Evolutionary conservation across 2,797 vertebrate species (phyloP), one percentile per base, ranked within the genome.

Genomic region (Psittacula derbiana): DNA sequence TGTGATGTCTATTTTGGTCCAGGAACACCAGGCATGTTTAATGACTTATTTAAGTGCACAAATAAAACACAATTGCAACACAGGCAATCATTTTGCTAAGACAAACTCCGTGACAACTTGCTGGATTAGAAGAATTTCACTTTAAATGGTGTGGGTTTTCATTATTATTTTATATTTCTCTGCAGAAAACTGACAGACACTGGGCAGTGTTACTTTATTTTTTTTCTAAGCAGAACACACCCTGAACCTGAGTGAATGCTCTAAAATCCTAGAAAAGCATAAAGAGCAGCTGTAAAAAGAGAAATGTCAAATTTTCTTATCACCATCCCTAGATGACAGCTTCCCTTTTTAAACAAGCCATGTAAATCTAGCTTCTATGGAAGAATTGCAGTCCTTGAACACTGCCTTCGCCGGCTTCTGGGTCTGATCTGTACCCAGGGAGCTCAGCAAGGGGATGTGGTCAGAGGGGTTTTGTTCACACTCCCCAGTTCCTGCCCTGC

Each of bases 391-490:
- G 57, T 16, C 31, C 40, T 50, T 79, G 43, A 44, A 86, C 70
- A 81, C 17, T 27, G 18, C 25, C 9, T 19, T 64, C 4, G 0
- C 12, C 23, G 41, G 17, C 41, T 83, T 82, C 52, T 31, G 44
- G 41, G 20, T 36, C 30, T 79, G 52, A 21, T 36, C 23, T 40
- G 6, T 2, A 1, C 10, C 5, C 13, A 28, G 13, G 36, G 18
- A 72, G 27, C 16, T 74, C 15, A 57, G 30, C 38, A 76, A 74
- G 6, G 23, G 17, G 12, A n/a, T 1, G 2, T 3, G 7, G 23
- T 9, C 0, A 0, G 9, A 31, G 14, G 36, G 11, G 16, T 55
- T 83, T 70, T 78, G 5, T 65, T 81, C 23, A n/a, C 4, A 5
- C 20, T n/a, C 24, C 9, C 1, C 11, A 10, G 11, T 25, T 73